Base-by-base conservation (phyloP, 1,140 invertebrate genomes). In the Mylabris phalerata region DNA sequence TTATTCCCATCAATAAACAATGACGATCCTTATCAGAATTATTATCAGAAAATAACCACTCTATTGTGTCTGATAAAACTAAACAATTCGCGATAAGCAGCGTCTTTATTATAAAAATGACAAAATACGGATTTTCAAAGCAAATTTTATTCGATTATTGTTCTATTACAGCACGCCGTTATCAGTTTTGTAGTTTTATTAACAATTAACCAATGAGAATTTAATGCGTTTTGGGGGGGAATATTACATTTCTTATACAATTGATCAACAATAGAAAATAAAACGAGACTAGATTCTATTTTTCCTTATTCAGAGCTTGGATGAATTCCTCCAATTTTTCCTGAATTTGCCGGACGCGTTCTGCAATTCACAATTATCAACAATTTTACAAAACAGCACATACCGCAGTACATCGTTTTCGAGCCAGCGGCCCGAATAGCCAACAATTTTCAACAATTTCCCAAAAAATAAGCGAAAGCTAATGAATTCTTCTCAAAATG, bases 271-370 rank as follows among this genome's bases (percentile, higher is more conserved):
- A 19, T 19, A 19, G 1, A 19, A 32, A 32, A 32, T 3, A 32
- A 57, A 57, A 27, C 10, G 10, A 27, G 45, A 48, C 10, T 27
- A 48, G 39, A 32, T 32, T 19, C 55, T 62, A 85, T 64, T 86
- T 93, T 73, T 94, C 92, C 67, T 88, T 84, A 73, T 93, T 93
- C 11, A 95, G 73, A 4, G 91, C 88, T 75, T 92, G 88, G 69
- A 98, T 97, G 75, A 99, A 99, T 79, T 99, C 95, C 79, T 99
- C 97, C 64, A 99, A 72, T 75, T 95, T 96, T 74, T 99, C 96
- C 81, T 99, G 96, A 58, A 99, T 96, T 71, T 93, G 90, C 64
- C 95, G 79, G 1, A 99, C 95, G 74, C 92, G 86, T 79, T 98
- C 94, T 98, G 79, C 58, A 88, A 85, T 68, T 32, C 7, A 64